Conservation (phyloP, 2,113 vertebrate species). For the Thalassoma bifasciatum region DNA sequence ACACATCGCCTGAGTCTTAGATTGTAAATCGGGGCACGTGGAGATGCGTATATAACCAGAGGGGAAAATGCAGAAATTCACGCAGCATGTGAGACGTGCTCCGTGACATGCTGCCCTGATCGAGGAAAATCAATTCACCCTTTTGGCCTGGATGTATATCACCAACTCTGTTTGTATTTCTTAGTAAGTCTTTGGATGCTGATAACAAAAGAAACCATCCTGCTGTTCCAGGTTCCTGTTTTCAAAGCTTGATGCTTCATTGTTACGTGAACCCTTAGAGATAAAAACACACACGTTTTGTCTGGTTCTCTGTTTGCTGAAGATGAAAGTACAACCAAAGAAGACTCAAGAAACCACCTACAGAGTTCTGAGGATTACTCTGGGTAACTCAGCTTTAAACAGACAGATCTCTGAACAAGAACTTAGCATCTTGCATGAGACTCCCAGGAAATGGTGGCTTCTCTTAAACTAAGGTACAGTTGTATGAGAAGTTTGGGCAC, state of each 20-base stretch:
- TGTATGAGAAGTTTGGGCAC: too few species aligned
- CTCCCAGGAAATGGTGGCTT: too few species aligned
- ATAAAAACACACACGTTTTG: not conserved
- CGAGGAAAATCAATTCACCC: not conserved
- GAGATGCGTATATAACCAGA: not conserved
- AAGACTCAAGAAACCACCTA: not conserved
- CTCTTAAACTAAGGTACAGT: too few species aligned
- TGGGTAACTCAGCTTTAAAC: not conserved
- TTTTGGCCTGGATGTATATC: too few species aligned
- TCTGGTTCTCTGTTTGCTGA: not conserved
- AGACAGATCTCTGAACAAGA: not conserved
- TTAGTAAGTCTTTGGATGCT: not conserved
- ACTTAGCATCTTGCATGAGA: not conserved
- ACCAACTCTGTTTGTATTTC: too few species aligned
- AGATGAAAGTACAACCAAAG: not conserved
- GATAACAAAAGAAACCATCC: not conserved
- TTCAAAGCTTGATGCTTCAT: not conserved
- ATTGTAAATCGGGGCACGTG: conserved; percentile 15
- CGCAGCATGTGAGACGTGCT: not conserved
- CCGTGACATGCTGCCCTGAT: not conserved
- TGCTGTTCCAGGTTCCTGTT: not conserved
- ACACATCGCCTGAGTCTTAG: not conserved
- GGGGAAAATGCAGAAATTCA: not conserved
- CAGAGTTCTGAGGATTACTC: not conserved
- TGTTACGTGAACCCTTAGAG: not conserved